A percentile compares a stretch with the other conserved stretches of the same genome.
phyloP scores from a whole-genome alignment of 2,113 vertebrate genomes.

The Aspiorhynchus laticeps region DNA sequence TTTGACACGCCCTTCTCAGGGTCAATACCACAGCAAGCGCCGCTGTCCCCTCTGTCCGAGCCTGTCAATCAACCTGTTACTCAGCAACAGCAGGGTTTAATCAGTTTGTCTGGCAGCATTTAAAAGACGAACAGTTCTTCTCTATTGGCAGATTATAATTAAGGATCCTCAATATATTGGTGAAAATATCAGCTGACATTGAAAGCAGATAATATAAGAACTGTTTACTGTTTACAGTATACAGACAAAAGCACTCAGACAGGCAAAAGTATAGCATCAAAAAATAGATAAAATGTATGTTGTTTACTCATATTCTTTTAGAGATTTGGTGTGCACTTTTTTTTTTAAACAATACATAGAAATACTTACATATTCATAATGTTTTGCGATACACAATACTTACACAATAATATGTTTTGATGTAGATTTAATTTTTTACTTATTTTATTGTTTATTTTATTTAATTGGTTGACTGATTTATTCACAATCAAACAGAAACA shows the following conservation, averaged over 20 bases:
- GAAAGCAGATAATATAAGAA: neutral
- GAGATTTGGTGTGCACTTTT: neutral
- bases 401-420: too few species aligned
- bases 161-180: neutral
- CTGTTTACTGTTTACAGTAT: neutral
- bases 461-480: neutral
- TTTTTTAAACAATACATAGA: neutral
- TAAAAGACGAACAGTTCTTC: neutral
- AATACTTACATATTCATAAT: neutral
- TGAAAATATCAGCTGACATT: neutral
- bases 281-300: neutral
- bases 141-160: neutral
- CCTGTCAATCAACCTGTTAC: constrained; percentile 61
- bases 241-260: neutral
- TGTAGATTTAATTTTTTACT: too few species aligned
- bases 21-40: constrained; percentile 59
- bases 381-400: too few species aligned
- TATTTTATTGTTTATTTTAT: neutral
- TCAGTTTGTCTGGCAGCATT: constrained; percentile 42
- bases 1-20: constrained; percentile 61
- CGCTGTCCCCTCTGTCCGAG: constrained; percentile 52
- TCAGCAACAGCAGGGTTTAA: constrained; percentile 47
- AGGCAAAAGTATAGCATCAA: neutral
- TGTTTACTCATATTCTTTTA: neutral
- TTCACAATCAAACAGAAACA: neutral